Conservation (phyloP, 1,140 invertebrate species). For the Branchinecta lindahli region DNA sequence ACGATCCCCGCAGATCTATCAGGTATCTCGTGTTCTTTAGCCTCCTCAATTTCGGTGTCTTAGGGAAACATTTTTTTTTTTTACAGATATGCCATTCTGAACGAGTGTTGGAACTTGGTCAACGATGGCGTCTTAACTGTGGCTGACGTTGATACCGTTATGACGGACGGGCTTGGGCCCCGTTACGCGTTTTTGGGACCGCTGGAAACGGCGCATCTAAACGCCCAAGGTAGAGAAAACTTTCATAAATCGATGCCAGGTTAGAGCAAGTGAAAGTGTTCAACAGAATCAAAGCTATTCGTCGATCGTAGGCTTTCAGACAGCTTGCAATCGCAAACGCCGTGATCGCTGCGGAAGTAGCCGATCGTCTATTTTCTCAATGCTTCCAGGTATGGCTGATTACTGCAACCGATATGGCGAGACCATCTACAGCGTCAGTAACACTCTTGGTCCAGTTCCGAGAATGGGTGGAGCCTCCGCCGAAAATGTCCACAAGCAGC, state of each 20-base stretch:
- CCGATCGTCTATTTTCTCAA: too few species aligned
- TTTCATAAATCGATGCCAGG: not conserved
- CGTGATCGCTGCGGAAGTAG: too few species aligned
- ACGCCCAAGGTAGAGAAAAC: slow-evolving; percentile 60
- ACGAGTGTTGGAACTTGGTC: slow-evolving; percentile 79
- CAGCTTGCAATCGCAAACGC: too few species aligned
- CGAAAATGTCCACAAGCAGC: slow-evolving; percentile 37
- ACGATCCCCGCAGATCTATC: too few species aligned
- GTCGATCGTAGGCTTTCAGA: too few species aligned
- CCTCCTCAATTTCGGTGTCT: too few species aligned
- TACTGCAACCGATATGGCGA: slow-evolving; percentile 59
- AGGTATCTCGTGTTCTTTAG: too few species aligned
- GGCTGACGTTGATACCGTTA: slow-evolving; percentile 79
- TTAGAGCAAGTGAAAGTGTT: too few species aligned
- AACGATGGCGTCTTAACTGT: slow-evolving; percentile 65
- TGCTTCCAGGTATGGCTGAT: slow-evolving; percentile 42
- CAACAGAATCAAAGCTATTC: too few species aligned
- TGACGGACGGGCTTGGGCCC: slow-evolving; percentile 84
- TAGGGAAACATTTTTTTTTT: slow-evolving; percentile 13
- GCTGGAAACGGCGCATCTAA: slow-evolving; percentile 83
- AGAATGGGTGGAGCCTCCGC: slow-evolving; percentile 46
- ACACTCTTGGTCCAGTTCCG: slow-evolving; percentile 55
- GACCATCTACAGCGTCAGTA: slow-evolving; percentile 56
- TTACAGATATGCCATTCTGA: slow-evolving; percentile 71
- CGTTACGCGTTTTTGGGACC: slow-evolving; percentile 88